Percentiles rank a stretch among this genome's conserved stretches.
phyloP scores from a whole-genome alignment of 2,113 vertebrate species.

The Polypterus senegalus region DNA sequence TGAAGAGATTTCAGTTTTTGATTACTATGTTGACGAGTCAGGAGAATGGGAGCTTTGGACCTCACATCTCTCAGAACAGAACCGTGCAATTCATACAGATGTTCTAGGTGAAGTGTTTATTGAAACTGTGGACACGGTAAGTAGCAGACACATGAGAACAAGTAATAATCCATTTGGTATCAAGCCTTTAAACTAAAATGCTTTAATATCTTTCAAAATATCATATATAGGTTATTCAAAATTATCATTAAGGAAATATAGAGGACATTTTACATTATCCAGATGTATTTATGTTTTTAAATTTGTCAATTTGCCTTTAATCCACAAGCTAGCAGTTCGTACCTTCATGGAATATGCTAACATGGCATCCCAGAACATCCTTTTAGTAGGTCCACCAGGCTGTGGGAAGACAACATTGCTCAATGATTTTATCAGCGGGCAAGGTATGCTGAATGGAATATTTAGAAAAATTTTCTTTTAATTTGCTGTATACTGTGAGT shows the following conservation, averaged over 20 bases:
- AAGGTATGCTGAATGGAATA: conserved; percentile 1
- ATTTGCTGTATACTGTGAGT: conserved; percentile 4
- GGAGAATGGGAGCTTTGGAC: conserved; percentile 22
- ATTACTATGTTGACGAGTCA: conserved; percentile 22
- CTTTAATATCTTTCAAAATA: too few relatives aligned
- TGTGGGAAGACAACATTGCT: conserved; percentile 19
- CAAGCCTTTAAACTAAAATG: too few relatives aligned
- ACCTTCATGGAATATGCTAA: conserved; percentile 13
- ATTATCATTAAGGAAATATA: too few relatives aligned
- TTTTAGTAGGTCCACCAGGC: conserved; percentile 7
- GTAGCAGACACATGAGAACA: neutral
- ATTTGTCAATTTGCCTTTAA: neutral
- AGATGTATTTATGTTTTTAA: too few relatives aligned
- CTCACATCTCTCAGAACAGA: conserved; percentile 18
- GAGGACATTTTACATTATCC: too few relatives aligned
- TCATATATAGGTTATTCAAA: too few relatives aligned
- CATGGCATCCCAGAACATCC: conserved; percentile 1
- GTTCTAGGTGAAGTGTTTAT: conserved; percentile 19
- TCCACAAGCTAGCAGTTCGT: conserved; percentile 16
- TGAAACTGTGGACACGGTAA: conserved; percentile 18
- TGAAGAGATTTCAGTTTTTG: conserved; percentile 19
- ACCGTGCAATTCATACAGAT: conserved; percentile 10
- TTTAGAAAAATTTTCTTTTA: conserved; percentile 1
- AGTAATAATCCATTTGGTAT: too few relatives aligned
- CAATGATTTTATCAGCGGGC: conserved; percentile 8